Percentiles rank a stretch among this genome's conserved stretches.
Evolutionary conservation across 2,888 invertebrate species (phyloP).

Genomic region (Brenthis ino): DNA sequence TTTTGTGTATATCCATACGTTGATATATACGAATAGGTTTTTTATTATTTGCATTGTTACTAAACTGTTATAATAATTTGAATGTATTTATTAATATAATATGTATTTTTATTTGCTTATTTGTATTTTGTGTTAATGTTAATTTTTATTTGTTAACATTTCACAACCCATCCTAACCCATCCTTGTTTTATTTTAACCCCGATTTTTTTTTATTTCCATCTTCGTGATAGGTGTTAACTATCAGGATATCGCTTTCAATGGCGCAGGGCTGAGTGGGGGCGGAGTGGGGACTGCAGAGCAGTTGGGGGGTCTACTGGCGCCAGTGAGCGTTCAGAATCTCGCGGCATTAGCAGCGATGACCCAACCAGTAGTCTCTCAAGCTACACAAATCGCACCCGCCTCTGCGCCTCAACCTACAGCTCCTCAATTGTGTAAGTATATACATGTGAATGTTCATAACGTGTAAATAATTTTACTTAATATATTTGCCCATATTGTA

Average conservation of each 20-base stretch:
- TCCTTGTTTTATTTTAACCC: constrained; percentile 25
- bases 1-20: background rate
- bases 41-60: too few species aligned
- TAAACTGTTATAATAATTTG: background rate
- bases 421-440: constrained; percentile 75
- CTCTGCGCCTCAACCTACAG: constrained; percentile 60
- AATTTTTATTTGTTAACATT: constrained; percentile 20
- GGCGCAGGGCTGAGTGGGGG: constrained; percentile 76
- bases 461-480: too few species aligned
- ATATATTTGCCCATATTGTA: too few species aligned
- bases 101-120: constrained; percentile 6
- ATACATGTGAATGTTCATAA: background rate
- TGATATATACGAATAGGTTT: too few species aligned
- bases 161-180: constrained; percentile 3
- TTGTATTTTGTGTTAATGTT: constrained; percentile 30
- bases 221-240: constrained; percentile 71
- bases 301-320: constrained; percentile 91
- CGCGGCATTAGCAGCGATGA: constrained; percentile 93
- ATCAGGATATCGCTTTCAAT: constrained; percentile 80
- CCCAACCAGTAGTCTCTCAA: constrained; percentile 83
- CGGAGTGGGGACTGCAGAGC: constrained; percentile 86
- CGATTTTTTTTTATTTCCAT: constrained; percentile 41
- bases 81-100: constrained; percentile 3
- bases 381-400: constrained; percentile 75
- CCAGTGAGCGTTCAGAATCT: constrained; percentile 95